Base-by-base conservation (phyloP, 2,888 invertebrate species). In the Alsophila aescularia region DNA sequence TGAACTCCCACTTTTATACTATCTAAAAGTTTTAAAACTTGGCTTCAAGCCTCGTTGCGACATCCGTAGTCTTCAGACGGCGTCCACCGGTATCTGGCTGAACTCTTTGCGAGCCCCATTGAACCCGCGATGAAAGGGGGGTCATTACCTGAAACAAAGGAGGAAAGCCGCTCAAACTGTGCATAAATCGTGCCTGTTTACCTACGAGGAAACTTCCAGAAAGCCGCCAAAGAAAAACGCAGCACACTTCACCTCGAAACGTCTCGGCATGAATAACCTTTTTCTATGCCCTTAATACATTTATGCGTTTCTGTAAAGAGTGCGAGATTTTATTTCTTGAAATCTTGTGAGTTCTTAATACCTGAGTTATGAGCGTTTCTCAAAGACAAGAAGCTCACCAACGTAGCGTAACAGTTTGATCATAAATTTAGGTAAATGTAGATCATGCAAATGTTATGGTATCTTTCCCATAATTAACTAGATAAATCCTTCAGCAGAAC, bases 111-210 rank as follows among this genome's bases (percentile, higher is more conserved):
- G 63, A 70, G 72, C 74, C 74, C 84, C 86, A 90, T 90, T 90
- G 86, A 90, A 81, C 74, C 69, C 72, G 81, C 64, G 83, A 85
- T 91, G 91, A 91, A 91, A 90, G 90, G 85, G 66, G 80, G 89
- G 88, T 90, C 90, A 90, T 91, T 91, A 91, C 90, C 87, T 88
- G 86, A 69, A 86, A 91, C 91, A 91, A 91, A 91, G 88, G 83
- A 80, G 75, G 83, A 85, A 85, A 80, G 83, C 83, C 76, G 83
- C 87, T 90, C 82, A 88, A 88, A 83, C 88, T 84, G 78, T 81
- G 87, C 85, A 87, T 90, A 89, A 88, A 90, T 87, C 89, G 83
- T 78, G 81, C 79, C 70, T 91, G 90, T 91, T 90, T 90, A 85
- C 88, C 78, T 73, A 82, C 85, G 80, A 70, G 79, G 77, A 79